Conservation (phyloP, 2,888 invertebrate species). For the Rotaria socialis region DNA sequence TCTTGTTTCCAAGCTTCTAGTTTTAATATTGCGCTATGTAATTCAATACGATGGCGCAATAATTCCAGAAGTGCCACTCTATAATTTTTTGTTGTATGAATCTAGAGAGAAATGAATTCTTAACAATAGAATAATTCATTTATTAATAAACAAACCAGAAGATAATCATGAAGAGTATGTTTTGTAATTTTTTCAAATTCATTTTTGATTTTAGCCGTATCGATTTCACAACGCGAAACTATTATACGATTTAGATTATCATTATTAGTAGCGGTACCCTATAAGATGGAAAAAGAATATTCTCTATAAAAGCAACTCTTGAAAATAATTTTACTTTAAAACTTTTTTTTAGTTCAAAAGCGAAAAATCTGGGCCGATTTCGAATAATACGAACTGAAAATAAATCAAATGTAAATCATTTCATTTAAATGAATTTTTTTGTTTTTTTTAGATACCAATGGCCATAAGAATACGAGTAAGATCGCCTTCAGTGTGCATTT, state of each 20-base stretch:
- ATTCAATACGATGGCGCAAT: not conserved
- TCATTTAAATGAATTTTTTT: too few species aligned
- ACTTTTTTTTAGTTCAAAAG: constrained; percentile 51
- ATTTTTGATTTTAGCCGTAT: constrained; percentile 59
- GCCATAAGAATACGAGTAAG: constrained; percentile 56
- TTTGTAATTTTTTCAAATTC: constrained; percentile 51
- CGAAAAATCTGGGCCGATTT: constrained; percentile 53
- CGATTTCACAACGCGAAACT: constrained; percentile 55
- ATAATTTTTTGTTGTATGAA: not conserved
- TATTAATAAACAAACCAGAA: not conserved
- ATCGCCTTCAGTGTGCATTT: constrained; percentile 58
- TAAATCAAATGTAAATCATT: not conserved
- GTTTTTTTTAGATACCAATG: constrained; percentile 51
- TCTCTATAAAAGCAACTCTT: too few species aligned
- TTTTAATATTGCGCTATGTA: not conserved
- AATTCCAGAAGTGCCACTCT: not conserved
- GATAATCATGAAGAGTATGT: not conserved
- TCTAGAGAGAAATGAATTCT: not conserved
- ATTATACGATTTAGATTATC: constrained; percentile 54
- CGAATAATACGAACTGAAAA: constrained; percentile 6
- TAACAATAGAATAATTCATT: not conserved
- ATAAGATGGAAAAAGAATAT: too few species aligned
- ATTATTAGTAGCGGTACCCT: constrained; percentile 58
- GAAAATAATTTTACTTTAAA: constrained; percentile 49
- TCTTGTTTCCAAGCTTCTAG: not conserved